Conservation (phyloP, 2,888 invertebrate genomes). For the Dascillus cervinus region DNA sequence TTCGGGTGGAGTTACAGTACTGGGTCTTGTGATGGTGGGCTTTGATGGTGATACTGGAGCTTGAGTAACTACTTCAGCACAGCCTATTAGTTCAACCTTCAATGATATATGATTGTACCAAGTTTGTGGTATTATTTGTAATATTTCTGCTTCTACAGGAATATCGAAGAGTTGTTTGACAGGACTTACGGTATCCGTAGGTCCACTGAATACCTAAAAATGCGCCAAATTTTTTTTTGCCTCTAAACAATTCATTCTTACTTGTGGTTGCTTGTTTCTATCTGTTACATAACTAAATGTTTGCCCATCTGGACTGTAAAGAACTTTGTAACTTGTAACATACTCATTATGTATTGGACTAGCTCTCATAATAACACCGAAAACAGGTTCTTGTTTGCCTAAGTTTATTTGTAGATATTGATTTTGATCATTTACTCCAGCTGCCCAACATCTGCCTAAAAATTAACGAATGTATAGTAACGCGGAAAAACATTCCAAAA, state of each 20-base stretch:
- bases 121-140: slow-evolving; percentile 65
- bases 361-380: slow-evolving; percentile 68
- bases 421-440: slow-evolving; percentile 49
- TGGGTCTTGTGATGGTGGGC: too few species aligned
- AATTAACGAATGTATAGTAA: too few species aligned
- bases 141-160: slow-evolving; percentile 67
- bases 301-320: slow-evolving; percentile 61
- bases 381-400: slow-evolving; percentile 57
- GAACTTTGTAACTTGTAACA: slow-evolving; percentile 68
- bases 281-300: slow-evolving; percentile 53
- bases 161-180: slow-evolving; percentile 57
- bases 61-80: slow-evolving; percentile 40
- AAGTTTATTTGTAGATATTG: slow-evolving; percentile 62
- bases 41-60: too few species aligned
- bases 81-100: slow-evolving; percentile 69
- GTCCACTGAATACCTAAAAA: slow-evolving; percentile 62
- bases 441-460: slow-evolving; percentile 63
- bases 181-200: slow-evolving; percentile 51
- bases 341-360: slow-evolving; percentile 60
- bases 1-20: too few species aligned
- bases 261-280: slow-evolving; percentile 43
- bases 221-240: background rate
- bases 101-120: slow-evolving; percentile 63
- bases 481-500: too few species aligned
- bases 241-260: slow-evolving; percentile 23